These are phyloP conservation scores for Euproctis similis DNA, from an alignment of 2,888 invertebrate species.

Conservation along the genomic window DNA sequence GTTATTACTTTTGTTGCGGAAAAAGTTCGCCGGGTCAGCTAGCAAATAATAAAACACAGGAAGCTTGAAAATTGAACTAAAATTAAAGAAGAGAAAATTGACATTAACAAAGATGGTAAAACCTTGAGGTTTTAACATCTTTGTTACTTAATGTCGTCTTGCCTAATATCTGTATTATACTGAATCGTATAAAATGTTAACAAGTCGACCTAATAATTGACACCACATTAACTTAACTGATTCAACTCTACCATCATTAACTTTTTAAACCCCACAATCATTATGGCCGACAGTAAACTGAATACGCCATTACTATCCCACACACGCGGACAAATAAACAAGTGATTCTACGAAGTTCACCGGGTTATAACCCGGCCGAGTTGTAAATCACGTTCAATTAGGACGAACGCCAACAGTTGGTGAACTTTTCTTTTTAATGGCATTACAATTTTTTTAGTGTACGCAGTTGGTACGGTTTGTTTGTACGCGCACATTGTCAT, in stretches of 20 bases:
- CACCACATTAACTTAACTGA: too few species aligned
- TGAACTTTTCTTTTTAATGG: constrained; percentile 15
- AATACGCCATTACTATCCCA: constrained; percentile 23
- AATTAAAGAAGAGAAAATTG: too few species aligned
- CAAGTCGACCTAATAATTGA: too few species aligned
- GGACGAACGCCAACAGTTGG: constrained; percentile 23
- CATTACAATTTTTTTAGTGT: constrained; percentile 25
- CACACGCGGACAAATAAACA: constrained; percentile 31
- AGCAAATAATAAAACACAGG: too few species aligned
- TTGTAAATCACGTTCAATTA: constrained; percentile 64
- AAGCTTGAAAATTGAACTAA: too few species aligned
- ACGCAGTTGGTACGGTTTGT: constrained; percentile 22
- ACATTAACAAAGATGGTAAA: too few species aligned
- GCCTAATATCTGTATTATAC: too few species aligned
- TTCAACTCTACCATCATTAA: neutral
- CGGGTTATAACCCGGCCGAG: constrained; percentile 44
- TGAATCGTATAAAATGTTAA: too few species aligned
- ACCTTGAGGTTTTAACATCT: too few species aligned
- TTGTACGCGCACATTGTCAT: constrained; percentile 15
- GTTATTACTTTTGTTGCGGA: too few species aligned
- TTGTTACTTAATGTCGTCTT: too few species aligned
- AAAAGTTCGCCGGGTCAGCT: too few species aligned
- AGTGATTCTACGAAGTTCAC: constrained; percentile 26
- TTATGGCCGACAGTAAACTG: constrained; percentile 5
- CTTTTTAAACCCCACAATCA: constrained; percentile 4